phyloP scores from a whole-genome alignment of 2,113 vertebrate species.

The Poeciliopsis prolifica region DNA sequence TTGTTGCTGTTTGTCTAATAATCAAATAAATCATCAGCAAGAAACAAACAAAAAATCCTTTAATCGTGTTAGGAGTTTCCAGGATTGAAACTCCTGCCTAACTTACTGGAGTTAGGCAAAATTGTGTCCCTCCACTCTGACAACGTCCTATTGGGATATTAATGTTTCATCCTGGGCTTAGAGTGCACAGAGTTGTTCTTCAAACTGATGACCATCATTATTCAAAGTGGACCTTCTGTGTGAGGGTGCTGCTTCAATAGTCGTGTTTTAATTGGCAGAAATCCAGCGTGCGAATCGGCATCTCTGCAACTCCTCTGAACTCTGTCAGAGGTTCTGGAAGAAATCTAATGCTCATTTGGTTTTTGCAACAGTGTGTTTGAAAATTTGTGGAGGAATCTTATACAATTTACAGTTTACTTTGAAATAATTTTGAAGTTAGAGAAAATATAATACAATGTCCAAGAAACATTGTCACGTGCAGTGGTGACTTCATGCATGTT shows the following conservation, averaged over 20 bases:
- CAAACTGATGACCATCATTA: conserved; percentile 31
- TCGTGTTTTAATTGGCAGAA: conserved; percentile 35
- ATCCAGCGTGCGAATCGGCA: not conserved
- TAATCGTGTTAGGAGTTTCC: not conserved
- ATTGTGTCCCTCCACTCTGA: conserved; percentile 5
- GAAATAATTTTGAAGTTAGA: not conserved
- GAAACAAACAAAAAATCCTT: not conserved
- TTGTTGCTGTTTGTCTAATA: no score
- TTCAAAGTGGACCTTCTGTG: conserved; percentile 2
- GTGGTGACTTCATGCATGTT: no score
- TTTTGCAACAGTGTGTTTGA: not conserved
- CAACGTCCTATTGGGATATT: conserved; percentile 24
- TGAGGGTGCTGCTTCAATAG: not conserved
- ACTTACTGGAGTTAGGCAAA: no score
- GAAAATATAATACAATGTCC: not conserved
- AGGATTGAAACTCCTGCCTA: not conserved
- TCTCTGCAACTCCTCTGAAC: not conserved
- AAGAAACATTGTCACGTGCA: no score
- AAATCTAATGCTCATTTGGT: not conserved
- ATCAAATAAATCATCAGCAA: not conserved
- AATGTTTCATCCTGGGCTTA: conserved; percentile 19
- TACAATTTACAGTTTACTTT: not conserved
- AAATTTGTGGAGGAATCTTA: no score
- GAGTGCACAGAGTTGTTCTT: not conserved
- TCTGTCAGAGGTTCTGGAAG: not conserved